A percentile compares a stretch with the other conserved stretches of the same genome.
phyloP scores from a whole-genome alignment of 2,797 vertebrate genomes.

The Hypotaenidia philippensis region DNA sequence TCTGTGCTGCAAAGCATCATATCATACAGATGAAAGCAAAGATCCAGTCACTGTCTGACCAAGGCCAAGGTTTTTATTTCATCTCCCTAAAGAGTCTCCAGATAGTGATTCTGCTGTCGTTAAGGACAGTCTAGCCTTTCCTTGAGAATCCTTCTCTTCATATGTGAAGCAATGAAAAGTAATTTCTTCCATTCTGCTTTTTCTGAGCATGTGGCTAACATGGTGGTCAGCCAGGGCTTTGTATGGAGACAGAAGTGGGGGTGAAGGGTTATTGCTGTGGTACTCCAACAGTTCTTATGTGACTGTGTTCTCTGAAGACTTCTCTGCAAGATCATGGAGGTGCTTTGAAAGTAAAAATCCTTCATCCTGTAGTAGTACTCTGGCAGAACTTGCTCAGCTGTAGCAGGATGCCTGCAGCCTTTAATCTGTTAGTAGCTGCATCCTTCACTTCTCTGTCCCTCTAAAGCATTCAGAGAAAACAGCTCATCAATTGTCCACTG shows the following conservation, averaged over 20 bases:
- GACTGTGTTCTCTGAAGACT: background rate
- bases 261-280: background rate
- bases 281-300: background rate
- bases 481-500: background rate
- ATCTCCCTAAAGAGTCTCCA: background rate
- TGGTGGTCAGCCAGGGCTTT: background rate
- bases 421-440: background rate
- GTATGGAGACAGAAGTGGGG: background rate
- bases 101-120: background rate
- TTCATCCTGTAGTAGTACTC: background rate
- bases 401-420: background rate
- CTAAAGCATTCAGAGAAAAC: background rate
- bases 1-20: background rate
- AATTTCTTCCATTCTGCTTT: background rate
- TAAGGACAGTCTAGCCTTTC: background rate
- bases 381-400: background rate
- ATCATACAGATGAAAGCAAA: background rate
- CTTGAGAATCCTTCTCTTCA: background rate
- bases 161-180: background rate
- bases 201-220: accelerated
- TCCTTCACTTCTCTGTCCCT: background rate
- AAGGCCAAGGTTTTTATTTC: background rate
- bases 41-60: background rate
- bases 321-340: background rate
- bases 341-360: background rate